A percentile compares a stretch with the other conserved stretches of the same genome.
Evolutionary conservation across 1,140 invertebrate species (phyloP).

Genomic region (Chelonus insularis): DNA sequence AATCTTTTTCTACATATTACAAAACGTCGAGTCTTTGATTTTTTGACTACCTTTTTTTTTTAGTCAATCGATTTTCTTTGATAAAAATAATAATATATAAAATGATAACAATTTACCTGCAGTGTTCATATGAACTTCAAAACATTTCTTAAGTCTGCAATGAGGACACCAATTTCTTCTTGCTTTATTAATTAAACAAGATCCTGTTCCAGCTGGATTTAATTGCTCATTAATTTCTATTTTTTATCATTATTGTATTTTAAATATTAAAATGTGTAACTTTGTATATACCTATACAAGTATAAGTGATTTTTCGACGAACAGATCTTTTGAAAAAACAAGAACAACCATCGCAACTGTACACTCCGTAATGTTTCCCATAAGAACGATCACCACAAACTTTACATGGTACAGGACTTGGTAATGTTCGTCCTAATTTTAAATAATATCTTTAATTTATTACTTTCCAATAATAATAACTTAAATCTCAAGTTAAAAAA

Average conservation of each 20-base stretch:
- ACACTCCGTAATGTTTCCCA: conserved; percentile 86
- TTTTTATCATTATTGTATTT: too few relatives aligned
- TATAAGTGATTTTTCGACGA: conserved; percentile 70
- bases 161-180: conserved; percentile 86
- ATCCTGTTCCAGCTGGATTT: conserved; percentile 69
- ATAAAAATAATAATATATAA: background rate
- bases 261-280: too few relatives aligned
- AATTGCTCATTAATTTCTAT: conserved; percentile 17
- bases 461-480: too few relatives aligned
- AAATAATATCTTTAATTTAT: background rate
- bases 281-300: conserved; percentile 80
- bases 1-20: too few relatives aligned
- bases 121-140: conserved; percentile 78
- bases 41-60: too few relatives aligned
- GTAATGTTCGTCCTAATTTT: conserved; percentile 67
- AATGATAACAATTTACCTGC: conserved; percentile 62
- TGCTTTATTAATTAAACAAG: conserved; percentile 79
- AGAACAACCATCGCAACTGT: conserved; percentile 86
- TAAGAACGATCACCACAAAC: conserved; percentile 87
- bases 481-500: too few relatives aligned
- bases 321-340: conserved; percentile 87
- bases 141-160: conserved; percentile 80
- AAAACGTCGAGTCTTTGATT: too few relatives aligned
- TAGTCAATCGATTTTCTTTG: too few relatives aligned
- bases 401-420: conserved; percentile 69